Percentiles rank a stretch among this genome's conserved stretches.
phyloP scores from a whole-genome alignment of 1,140 invertebrate genomes.

The Megathymus violae region DNA sequence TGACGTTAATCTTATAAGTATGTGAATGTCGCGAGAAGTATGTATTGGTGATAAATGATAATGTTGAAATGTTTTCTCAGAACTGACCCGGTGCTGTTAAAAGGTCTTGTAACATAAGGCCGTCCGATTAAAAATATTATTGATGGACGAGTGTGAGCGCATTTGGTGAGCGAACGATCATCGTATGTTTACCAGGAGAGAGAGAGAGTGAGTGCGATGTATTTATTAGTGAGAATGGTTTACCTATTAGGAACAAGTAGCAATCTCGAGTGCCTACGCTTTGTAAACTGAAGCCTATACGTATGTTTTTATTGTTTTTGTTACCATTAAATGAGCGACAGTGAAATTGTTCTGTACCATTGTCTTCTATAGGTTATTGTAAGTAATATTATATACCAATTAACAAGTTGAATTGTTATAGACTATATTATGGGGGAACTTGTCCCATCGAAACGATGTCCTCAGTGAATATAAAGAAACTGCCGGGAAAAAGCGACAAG shows the following conservation, averaged over 20 bases:
- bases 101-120: slow-evolving; percentile 75
- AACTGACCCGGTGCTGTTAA: slow-evolving; percentile 81
- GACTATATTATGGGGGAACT: slow-evolving; percentile 58
- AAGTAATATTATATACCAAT: slow-evolving; percentile 80
- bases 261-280: slow-evolving; percentile 84
- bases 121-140: slow-evolving; percentile 67
- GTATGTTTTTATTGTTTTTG: slow-evolving; percentile 80
- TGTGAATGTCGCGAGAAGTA: slow-evolving; percentile 53
- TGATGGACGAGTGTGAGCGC: slow-evolving; percentile 59
- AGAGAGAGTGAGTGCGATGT: slow-evolving; percentile 64
- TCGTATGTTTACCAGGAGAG: slow-evolving; percentile 51
- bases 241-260: slow-evolving; percentile 77
- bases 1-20: slow-evolving; percentile 55
- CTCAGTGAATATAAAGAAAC: slow-evolving; percentile 36
- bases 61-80: slow-evolving; percentile 63
- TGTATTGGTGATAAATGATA: slow-evolving; percentile 58
- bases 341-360: slow-evolving; percentile 77
- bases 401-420: slow-evolving; percentile 83
- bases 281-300: slow-evolving; percentile 80
- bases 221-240: slow-evolving; percentile 83
- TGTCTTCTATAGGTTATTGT: slow-evolving; percentile 79
- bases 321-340: slow-evolving; percentile 80
- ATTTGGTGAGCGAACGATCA: no score
- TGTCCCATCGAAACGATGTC: slow-evolving; percentile 40
- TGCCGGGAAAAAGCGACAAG: slow-evolving; percentile 42